These are phyloP conservation scores for Drosophila yooni DNA, from an alignment of 2,888 invertebrate genomes.

Conservation along the genomic window DNA sequence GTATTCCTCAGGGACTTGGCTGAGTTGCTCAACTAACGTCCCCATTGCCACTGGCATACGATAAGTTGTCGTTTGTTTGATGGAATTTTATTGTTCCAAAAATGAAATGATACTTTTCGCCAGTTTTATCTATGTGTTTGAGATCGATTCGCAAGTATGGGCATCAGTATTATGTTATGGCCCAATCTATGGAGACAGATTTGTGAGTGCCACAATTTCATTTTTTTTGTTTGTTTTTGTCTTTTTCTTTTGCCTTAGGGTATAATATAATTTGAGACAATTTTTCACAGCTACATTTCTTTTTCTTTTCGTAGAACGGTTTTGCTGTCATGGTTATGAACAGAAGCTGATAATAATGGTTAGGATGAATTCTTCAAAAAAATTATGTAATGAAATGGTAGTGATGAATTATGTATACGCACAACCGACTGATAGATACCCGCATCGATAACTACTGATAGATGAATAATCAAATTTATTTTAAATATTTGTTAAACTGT, in stretches of 20 bases:
- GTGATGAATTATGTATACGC: neutral
- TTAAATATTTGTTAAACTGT: neutral
- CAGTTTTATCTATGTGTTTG: slow-evolving; percentile 37
- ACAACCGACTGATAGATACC: too few species aligned
- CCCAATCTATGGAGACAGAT: slow-evolving; percentile 18
- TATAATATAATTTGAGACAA: neutral
- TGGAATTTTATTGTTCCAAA: slow-evolving; percentile 44
- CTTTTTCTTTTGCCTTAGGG: neutral
- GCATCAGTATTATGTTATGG: slow-evolving; percentile 53
- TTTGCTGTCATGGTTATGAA: neutral
- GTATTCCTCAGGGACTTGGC: slow-evolving; percentile 59
- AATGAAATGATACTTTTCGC: slow-evolving; percentile 37
- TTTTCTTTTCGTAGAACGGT: neutral
- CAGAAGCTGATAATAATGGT: neutral
- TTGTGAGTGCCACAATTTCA: slow-evolving; percentile 4
- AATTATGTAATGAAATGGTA: neutral
- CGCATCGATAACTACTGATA: neutral
- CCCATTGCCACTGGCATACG: slow-evolving; percentile 24
- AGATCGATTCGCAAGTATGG: slow-evolving; percentile 22
- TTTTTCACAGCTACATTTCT: neutral
- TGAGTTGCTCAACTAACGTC: slow-evolving; percentile 17
- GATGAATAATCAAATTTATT: neutral
- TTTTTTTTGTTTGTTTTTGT: neutral
- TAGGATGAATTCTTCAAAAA: neutral
- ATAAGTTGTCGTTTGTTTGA: slow-evolving; percentile 58